Evolutionary conservation across 1,140 invertebrate species (phyloP), one percentile per base, ranked within the genome.

Genomic region (Heliothis subflexa): DNA sequence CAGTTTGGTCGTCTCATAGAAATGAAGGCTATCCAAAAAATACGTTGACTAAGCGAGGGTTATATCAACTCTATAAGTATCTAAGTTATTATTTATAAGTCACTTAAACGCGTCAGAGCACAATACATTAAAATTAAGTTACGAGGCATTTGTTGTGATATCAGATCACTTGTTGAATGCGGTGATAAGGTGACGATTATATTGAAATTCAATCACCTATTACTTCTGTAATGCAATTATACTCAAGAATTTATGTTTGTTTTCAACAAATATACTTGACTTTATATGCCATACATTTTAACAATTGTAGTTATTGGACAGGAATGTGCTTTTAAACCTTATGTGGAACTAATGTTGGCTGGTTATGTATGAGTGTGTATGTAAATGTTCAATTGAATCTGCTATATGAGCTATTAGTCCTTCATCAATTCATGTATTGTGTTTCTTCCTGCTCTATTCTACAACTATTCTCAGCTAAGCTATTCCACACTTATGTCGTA

Each of bases 71-170:
- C 62, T 49, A 21, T 66, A 66, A 49, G 62, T 18, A 66, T 66
- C 33, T 66, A 66, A 66, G 45, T 66, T 49, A 66, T 66, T 66
- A 66, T 49, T n/a, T 49, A 47, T 66, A 49, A 16, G 25, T 54
- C 13, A 45, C 33, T 71, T 71, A 21, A 10, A 68, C 4, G 64
- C 47, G 49, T 28, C 66, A 16, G 16, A 21, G 12, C 11, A 66
- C 7, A 33, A 16, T 54, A n/a, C 25, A 71, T 54, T 71, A 40
- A 70, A 70, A 52, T 50, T 50, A 70, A 70, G 18, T 70, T 70
- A 70, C 10, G 47, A 21, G 49, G 16, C 14, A 21, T 70, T 54
- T 28, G 47, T 25, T 13, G 21, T 28, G 25, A 12, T 54, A 49
- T 21, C 62, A 50, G 47, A 49, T 71, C 11, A 54, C 7, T 71